Evolutionary conservation across 1,140 invertebrate species (phyloP).

Genomic region (Teleopsis dalmanni): DNA sequence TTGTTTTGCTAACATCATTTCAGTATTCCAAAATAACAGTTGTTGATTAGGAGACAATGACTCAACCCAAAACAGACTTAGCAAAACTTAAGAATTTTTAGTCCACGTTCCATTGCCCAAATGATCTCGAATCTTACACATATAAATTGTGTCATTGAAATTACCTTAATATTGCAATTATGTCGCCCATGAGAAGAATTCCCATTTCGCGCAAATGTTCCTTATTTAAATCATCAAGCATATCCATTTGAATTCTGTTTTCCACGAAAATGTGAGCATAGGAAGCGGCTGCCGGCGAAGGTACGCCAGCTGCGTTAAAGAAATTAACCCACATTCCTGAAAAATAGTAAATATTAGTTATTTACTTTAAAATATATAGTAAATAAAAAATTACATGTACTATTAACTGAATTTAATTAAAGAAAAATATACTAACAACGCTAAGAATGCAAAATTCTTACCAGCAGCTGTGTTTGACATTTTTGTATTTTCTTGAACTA

Average conservation of each 20-base stretch:
- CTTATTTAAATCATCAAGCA: constrained; percentile 74
- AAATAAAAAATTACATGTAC: background rate
- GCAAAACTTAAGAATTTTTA: too few species aligned
- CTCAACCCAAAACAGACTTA: too few species aligned
- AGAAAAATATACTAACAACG: too few species aligned
- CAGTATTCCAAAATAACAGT: too few species aligned
- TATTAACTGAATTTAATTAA: background rate
- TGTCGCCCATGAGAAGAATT: constrained; percentile 71
- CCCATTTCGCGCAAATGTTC: constrained; percentile 79
- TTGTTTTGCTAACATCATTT: too few species aligned
- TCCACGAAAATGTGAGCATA: constrained; percentile 78
- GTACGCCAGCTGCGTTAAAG: constrained; percentile 71
- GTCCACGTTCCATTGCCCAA: too few species aligned
- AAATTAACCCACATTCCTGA: constrained; percentile 62
- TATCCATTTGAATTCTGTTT: constrained; percentile 71
- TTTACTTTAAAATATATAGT: background rate
- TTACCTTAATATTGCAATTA: constrained; percentile 68
- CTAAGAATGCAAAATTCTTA: background rate
- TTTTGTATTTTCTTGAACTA: background rate
- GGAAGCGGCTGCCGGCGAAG: constrained; percentile 60
- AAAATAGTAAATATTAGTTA: constrained; percentile 2
- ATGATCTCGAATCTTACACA: too few species aligned
- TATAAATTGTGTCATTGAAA: too few species aligned
- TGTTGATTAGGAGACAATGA: too few species aligned
- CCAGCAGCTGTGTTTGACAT: constrained; percentile 7